Evolutionary conservation across 2,113 vertebrate species (phyloP), one percentile per base, ranked within the genome.

Genomic region (Scolopax mira): DNA sequence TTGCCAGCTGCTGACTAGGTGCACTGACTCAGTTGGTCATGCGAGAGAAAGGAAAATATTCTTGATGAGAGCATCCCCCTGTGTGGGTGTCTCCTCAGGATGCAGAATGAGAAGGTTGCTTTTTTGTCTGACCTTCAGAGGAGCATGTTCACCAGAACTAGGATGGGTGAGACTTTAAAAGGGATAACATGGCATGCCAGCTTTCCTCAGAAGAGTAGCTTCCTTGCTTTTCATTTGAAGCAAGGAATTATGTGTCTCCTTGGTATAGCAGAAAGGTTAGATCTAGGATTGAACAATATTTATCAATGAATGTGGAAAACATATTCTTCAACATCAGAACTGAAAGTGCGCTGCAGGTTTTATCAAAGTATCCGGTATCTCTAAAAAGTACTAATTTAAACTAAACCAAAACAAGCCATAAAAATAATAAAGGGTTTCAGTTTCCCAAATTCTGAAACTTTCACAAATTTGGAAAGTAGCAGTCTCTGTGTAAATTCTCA

Each of bases 11-110:
- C 60, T 90, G 83, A 92, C 35, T 78, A 88, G 52, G 37, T 78
- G 75, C 82, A 35, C 90, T 96, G 90, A 92, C 75, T 92, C 90
- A 96, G 79, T 22, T 83, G 75, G 27, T 74, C 75, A 95, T 60
- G 64, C 88, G 67, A 88, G 33, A 94, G 49, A 71, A 93, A 62
- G 31, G 46, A 91, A 95, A 83, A 83, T 70, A 90, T 86, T 48
- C 51, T 66, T 51, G 37, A 92, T 80, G 85, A 86, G 41, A 90
- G 10, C 21, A 80, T 86, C 64, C 86, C 31, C 54, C 10, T 65
- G 79, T 57, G 85, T 83, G 75, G 54, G 49, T 46, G 58, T 39
- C 13, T 51, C n/a, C 60, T 28, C 62, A 85, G n/a, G 37, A 62
- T 1, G 2, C 1, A 3, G 27, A 85, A 39, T 42, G 42, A 85